phyloP scores from a whole-genome alignment of 2,797 vertebrate genomes.

The Coluber constrictor region DNA sequence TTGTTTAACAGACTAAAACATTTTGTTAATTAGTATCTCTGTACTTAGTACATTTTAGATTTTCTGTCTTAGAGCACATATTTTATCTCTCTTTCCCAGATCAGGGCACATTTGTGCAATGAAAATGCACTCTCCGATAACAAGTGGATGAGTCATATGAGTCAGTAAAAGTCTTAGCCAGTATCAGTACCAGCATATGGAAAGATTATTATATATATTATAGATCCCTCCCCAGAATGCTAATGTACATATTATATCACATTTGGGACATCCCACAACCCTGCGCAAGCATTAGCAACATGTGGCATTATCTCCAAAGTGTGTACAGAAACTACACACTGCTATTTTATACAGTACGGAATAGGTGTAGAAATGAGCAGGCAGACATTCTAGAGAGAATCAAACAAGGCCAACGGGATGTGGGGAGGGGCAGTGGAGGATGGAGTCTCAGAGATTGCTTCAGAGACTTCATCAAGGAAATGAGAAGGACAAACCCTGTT shows the following conservation, averaged over 20 bases:
- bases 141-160: background rate
- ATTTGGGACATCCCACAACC: background rate
- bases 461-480: slow-evolving; percentile 24
- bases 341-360: background rate
- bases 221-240: background rate
- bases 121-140: background rate
- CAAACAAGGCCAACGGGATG: slow-evolving; percentile 8
- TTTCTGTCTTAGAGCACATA: background rate
- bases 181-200: background rate
- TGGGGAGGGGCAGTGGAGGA: background rate
- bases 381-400: background rate
- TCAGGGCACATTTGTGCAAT: background rate
- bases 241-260: background rate
- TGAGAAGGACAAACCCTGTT: slow-evolving; percentile 48
- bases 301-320: background rate
- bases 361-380: background rate
- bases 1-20: background rate
- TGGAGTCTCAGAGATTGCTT: slow-evolving; percentile 39
- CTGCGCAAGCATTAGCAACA: background rate
- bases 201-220: background rate
- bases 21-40: background rate
- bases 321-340: background rate
- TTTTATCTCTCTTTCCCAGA: background rate
- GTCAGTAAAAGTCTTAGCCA: background rate
- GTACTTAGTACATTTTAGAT: background rate